A percentile compares a stretch with the other conserved stretches of the same genome.
Evolutionary conservation across 1,140 invertebrate species (phyloP).

Genomic region (Aleiodes sp.): DNA sequence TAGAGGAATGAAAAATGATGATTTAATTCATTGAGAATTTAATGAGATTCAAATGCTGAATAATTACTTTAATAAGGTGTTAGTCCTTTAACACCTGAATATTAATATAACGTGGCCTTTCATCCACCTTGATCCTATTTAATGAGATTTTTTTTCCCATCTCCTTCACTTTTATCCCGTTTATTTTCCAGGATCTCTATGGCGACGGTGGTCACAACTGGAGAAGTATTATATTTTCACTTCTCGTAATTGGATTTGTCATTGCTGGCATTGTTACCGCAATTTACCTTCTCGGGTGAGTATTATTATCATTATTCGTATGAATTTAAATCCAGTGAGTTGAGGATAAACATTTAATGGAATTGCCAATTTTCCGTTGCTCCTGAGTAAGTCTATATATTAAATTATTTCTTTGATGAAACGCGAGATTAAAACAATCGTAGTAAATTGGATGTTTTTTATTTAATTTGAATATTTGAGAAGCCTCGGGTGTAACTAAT

Average conservation of each 20-base stretch:
- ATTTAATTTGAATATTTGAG: too few relatives aligned
- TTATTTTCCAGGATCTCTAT: conserved; percentile 70
- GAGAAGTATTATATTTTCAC: conserved; percentile 84
- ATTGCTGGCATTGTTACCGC: conserved; percentile 86
- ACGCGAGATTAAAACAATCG: too few relatives aligned
- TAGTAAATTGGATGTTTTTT: too few relatives aligned
- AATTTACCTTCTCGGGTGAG: conserved; percentile 83
- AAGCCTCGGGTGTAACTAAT: too few relatives aligned
- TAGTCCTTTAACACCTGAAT: not conserved
- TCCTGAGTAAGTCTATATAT: too few relatives aligned
- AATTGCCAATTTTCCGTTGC: conserved; percentile 9
- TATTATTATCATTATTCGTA: not conserved
- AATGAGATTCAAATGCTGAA: not conserved
- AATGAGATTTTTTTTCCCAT: conserved; percentile 62
- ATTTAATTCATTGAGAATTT: not conserved
- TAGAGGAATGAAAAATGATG: too few relatives aligned
- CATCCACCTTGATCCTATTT: not conserved
- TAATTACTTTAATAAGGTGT: conserved; percentile 9
- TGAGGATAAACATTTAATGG: not conserved
- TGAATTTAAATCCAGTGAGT: not conserved
- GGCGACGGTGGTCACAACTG: conserved; percentile 85
- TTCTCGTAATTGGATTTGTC: conserved; percentile 85
- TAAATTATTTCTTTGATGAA: too few relatives aligned
- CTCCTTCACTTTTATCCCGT: too few relatives aligned
- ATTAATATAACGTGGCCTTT: not conserved